phyloP scores from a whole-genome alignment of 2,888 invertebrate genomes.

The Acanthosepion lycidas region DNA sequence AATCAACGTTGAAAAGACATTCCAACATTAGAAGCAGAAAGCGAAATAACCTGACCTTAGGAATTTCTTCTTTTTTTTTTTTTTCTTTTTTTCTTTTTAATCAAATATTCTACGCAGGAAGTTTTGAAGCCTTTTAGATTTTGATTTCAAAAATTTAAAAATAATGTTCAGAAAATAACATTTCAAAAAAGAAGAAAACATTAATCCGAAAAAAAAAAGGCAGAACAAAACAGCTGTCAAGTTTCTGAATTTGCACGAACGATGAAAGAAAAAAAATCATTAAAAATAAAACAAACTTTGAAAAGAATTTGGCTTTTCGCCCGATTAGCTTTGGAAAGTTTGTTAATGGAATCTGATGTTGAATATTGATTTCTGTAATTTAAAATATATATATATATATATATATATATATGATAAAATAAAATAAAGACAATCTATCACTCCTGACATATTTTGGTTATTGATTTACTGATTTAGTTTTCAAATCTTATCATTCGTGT shows the following conservation, averaged over 20 bases:
- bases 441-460: too few species aligned
- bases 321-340: background rate
- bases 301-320: slow-evolving; percentile 22
- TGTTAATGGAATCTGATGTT: background rate
- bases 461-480: background rate
- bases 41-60: background rate
- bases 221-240: slow-evolving; percentile 18
- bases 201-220: background rate
- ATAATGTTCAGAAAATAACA: background rate
- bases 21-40: background rate
- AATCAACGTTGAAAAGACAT: background rate
- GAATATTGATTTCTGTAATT: background rate
- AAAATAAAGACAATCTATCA: too few species aligned
- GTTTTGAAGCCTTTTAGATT: background rate
- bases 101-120: background rate
- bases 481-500: background rate
- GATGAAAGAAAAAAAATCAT: background rate
- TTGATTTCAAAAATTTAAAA: slow-evolving; percentile 6
- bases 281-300: background rate
- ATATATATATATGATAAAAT: background rate
- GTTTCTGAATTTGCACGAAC: slow-evolving; percentile 21
- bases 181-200: background rate
- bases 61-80: background rate
- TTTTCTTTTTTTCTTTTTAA: background rate
- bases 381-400: background rate